Base-by-base conservation (phyloP, 2,113 vertebrate species). In the Engystomops pustulosus region DNA sequence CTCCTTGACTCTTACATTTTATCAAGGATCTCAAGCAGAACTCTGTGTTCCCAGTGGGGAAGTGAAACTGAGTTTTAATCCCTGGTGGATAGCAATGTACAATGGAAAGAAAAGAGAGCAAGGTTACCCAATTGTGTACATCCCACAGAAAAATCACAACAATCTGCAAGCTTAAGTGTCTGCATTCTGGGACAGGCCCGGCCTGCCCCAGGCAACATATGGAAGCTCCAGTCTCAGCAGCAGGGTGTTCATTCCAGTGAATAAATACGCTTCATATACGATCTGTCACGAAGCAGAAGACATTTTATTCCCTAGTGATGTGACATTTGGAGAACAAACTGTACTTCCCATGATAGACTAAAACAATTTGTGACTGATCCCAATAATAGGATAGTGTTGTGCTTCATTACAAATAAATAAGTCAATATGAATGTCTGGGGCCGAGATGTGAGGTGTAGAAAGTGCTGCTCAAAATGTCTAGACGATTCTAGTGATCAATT, bases 141-240 rank as follows among this genome's bases (percentile, higher is more conserved):
- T 76, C 45, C 23, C 55, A 20, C 23, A 62, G 41, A 11, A 27
- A 18, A 71, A 45, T 44, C 67, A 58, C 34, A 53, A 70, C 30
- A 41, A 76, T 76, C 45, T 34, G 27, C 30, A 76, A 75, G 72
- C 72, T 34, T 76, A 53, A 76, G 47, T 53, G 72, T 53, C 47
- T 53, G 30, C 67, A 55, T 69, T 70, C 20, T 71, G 80, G 68
- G 20, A 81, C 68, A 58, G 67, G 68, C 32, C 47, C 49, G 76
- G 17, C 51, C 70, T 75, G 81, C 55, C 70, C 53, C 49, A 75
- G 70, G 70, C 81, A 83, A 75, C 81, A 83, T 75, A 83, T 65
- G 81, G 55, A 53, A 25, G 47, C 55, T 84, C 47, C 44, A 18
- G 65, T 67, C 44, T 34, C 81, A 51, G 55, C 81, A 68, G 72